phyloP scores from a whole-genome alignment of 2,113 vertebrate genomes.

The Ptychochromis oligacanthus region DNA sequence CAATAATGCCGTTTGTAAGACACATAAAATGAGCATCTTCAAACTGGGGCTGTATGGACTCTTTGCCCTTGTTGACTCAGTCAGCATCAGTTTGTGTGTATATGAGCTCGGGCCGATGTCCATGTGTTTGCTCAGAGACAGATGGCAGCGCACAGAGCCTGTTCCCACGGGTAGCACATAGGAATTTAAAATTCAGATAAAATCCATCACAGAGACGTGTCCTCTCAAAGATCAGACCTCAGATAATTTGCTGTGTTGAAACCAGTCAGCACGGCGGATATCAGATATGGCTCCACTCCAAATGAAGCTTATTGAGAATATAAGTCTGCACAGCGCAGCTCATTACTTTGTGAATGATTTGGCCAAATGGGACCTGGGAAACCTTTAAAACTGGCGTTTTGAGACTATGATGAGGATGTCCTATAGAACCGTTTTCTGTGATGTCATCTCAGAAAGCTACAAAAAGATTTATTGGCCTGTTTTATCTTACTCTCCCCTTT shows the following conservation, averaged over 20 bases:
- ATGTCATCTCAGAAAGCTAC: slow-evolving; percentile 7
- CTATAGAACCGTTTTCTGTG: background rate
- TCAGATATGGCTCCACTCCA: slow-evolving; percentile 38
- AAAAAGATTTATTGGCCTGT: background rate
- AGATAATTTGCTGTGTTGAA: slow-evolving; percentile 38
- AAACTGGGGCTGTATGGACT: background rate
- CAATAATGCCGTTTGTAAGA: background rate
- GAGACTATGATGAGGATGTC: background rate
- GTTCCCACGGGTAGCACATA: slow-evolving; percentile 68
- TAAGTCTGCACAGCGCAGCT: slow-evolving; percentile 8
- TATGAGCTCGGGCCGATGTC: slow-evolving; percentile 29
- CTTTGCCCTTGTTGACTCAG: slow-evolving; percentile 17
- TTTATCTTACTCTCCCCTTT: background rate
- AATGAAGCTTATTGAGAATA: slow-evolving; percentile 35
- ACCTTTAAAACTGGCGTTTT: background rate
- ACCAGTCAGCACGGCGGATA: slow-evolving; percentile 20
- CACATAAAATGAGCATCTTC: background rate
- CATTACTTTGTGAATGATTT: slow-evolving; percentile 40
- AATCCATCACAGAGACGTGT: slow-evolving; percentile 56
- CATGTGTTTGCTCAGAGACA: slow-evolving; percentile 68
- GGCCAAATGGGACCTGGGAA: slow-evolving; percentile 14
- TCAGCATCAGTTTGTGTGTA: slow-evolving; percentile 2
- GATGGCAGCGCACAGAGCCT: slow-evolving; percentile 59
- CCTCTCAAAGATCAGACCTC: slow-evolving; percentile 29
- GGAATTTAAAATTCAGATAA: slow-evolving; percentile 73